phyloP scores from a whole-genome alignment of 2,888 invertebrate species.

The Tribolium freemani region DNA sequence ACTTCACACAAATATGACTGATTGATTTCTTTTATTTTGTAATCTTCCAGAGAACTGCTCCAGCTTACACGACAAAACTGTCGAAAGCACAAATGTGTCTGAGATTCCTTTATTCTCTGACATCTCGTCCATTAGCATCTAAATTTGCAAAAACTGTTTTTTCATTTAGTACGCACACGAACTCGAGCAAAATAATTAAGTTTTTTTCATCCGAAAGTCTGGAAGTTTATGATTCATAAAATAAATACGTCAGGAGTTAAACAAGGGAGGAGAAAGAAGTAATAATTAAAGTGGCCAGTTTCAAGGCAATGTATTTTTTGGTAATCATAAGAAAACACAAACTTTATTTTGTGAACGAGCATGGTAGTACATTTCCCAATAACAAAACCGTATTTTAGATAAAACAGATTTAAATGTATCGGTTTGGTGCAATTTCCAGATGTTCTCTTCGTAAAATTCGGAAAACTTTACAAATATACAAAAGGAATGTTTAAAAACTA shows the following conservation, averaged over 20 bases:
- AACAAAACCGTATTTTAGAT: neutral
- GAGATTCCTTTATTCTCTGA: too few species aligned
- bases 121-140: constrained; percentile 16
- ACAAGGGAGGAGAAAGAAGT: neutral
- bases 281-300: neutral
- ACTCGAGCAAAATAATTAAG: neutral
- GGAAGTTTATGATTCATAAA: constrained; percentile 17
- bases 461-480: neutral
- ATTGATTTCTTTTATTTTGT: constrained; percentile 28
- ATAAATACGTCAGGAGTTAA: neutral
- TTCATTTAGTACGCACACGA: neutral
- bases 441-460: neutral
- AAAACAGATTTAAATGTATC: neutral
- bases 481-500: neutral
- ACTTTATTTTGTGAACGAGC: neutral
- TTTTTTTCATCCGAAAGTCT: neutral
- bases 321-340: too few species aligned
- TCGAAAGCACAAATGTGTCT: constrained; percentile 16
- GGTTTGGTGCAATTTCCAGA: neutral
- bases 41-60: constrained; percentile 7
- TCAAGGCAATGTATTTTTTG: neutral
- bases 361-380: neutral
- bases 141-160: neutral
- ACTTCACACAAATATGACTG: constrained; percentile 25
- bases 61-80: too few species aligned